Conservation (phyloP, 2,113 vertebrate genomes). For the Dicerorhinus sumatrensis region DNA sequence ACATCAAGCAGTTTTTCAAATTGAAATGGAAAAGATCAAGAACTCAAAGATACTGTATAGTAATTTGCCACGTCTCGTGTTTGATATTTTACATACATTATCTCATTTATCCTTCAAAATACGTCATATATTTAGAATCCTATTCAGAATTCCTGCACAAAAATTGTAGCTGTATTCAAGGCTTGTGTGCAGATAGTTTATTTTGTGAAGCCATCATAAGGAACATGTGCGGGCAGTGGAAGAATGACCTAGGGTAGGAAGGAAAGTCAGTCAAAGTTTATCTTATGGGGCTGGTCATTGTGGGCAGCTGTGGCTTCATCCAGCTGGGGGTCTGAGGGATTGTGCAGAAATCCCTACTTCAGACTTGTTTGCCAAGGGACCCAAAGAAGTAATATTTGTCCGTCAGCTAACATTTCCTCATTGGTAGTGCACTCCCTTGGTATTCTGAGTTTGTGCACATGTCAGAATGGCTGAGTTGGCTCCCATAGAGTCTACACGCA, state of each 20-base stretch:
- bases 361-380: rapidly evolving
- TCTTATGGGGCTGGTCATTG: rapidly evolving
- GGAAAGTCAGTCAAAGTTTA: rapidly evolving
- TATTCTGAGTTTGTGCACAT: background rate
- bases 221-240: rapidly evolving
- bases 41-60: background rate
- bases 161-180: background rate
- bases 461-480: background rate
- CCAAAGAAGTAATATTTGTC: background rate
- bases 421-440: rapidly evolving
- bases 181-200: background rate
- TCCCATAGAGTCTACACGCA: background rate
- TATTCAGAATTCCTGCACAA: background rate
- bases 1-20: background rate
- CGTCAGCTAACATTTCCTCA: background rate
- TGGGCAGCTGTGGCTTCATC: background rate
- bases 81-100: background rate
- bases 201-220: background rate
- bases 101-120: background rate
- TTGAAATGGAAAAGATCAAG: background rate
- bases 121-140: background rate
- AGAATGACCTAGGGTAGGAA: background rate
- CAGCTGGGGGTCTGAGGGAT: background rate
- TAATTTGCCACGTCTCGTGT: background rate
- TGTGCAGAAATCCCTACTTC: background rate